Base-by-base conservation (phyloP, 2,113 vertebrate genomes). In the Nannobrachium achirus region DNA sequence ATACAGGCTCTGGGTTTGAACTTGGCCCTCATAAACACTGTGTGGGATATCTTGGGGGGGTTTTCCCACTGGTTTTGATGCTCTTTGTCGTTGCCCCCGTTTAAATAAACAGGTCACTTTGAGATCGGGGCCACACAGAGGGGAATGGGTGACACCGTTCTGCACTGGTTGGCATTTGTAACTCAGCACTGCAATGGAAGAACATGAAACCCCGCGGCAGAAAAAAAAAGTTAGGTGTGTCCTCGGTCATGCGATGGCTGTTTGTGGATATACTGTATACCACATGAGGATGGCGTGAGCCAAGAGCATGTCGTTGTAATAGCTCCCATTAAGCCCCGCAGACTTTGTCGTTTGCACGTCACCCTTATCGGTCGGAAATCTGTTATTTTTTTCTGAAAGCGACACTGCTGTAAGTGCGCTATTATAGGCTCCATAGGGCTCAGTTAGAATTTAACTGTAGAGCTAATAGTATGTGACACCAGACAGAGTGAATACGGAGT, bases 231-330 rank as follows among this genome's bases (percentile, higher is more conserved):
- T 53, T 40, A 42, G 18, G 39, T 3, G 0, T 15, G 50, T 44
- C 50, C n/a, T 65, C 16, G n/a, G 39, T 41, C 55, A 58, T 59
- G 65, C 48, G 57, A 48, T 58, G 33, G 55, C 60, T 75, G 40
- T 62, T 63, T 25, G 0, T 52, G 33, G 16, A 11, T 16, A 11
- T 16, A 49, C 52, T 39, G 16, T 13, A 55, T 18, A 18, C 67
- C 63, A 72, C 56, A 52, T 48, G 33, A 58, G 4, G 25, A 33
- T 33, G 25, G 9, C 16, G 55, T 64, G 38, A 75, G 59, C 63
- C 53, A n/a, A 61, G 46, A 66, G 60, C 68, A 71, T 49, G 45
- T n/a, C n/a, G n/a, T 46, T 61, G 44, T 59, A 73, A 74, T 75
- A 69, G 58, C 75, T 40, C 50, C 51, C 20, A 42, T 51, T 20